Evolutionary conservation across 1,140 invertebrate species (phyloP), one percentile per base, ranked within the genome.

Genomic region (Thaumatotibia leucotreta): DNA sequence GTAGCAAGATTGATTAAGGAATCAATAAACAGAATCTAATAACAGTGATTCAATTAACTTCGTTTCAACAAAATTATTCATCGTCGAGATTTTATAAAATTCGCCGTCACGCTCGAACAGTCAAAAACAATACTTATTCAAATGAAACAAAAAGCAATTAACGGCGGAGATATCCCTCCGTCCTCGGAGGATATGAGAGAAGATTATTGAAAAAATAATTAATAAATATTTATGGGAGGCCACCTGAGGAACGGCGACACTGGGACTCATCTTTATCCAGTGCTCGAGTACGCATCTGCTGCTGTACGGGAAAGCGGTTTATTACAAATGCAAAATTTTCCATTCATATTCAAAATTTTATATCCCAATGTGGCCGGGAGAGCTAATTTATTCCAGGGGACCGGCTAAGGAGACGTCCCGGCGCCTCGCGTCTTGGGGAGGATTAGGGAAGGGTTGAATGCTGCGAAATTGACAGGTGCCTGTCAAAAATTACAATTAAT

Each of bases 341-440:
- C 94, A 95, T 95, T 95, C 95, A 95, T 95, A 95, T 95, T 95
- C 94, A 95, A 95, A 95, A 95, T 95, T 95, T 95, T 95, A 95
- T 95, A 95, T 95, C 94, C 93, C 93, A 86, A 91, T 92, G 93
- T 93, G 92, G 88, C 78, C 82, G 83, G 86, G 91, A 91, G 81
- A 90, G 92, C 92, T 93, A 93, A 93, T 93, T 93, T 93, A 93
- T 93, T 93, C 92, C 89, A 91, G 81, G 89, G 87, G 84, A 76
- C 77, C 74, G 70, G 77, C 82, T 70, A 84, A 89, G 87, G 80
- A 88, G 84, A 83, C 80, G 78, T 77, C 72, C 80, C 78, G 76
- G 76, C 75, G 80, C 77, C 77, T 79, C 79, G 77, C 82, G 76
- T 88, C 84, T 86, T 86, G 83, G 82, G 83, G 83, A 77, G 85